Base-by-base conservation (phyloP, 53 echinoderm and acorn worm genomes). In the Antedon mediterranea region DNA sequence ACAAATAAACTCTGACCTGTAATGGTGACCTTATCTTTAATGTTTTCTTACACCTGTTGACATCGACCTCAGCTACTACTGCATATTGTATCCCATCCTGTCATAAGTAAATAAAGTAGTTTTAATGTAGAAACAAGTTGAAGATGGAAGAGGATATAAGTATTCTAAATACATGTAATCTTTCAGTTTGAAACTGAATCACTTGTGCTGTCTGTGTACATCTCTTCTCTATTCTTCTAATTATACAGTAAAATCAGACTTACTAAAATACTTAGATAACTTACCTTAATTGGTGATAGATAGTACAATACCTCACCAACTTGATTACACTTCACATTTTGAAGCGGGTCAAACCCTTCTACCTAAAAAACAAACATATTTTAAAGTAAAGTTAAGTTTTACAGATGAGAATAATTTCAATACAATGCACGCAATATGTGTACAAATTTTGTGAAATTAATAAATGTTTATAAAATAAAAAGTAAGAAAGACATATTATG, bases 21-120 rank as follows among this genome's bases (percentile, higher is more conserved):
- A 98, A 37, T 28, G 92, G 92, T 28, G 98, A 92, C 37, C 98
- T 77, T 30, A 98, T 83, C 76, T 88, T 92, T 43, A 98, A 80
- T 0, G 83, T 86, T 83, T 98, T 92, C 75, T 80, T 92, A 57
- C 98, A 92, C 33, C 90, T 88, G 73, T 72, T 82, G 76, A 88
- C 79, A n/a, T 82, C 72, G 0, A 91, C 88, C 32, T 98, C 92
- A 29, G 86, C 84, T 30, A 98, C 83, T 4, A 98, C 84, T 2
- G 88, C 83, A 79, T 98, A 98, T 32, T 84, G 73, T 76, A 81
- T 83, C 31, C 74, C 73, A 30, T 82, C 86, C 30, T 85, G 23
- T n/a, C n/a, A n/a, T n/a, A n/a, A n/a, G n/a, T n/a, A n/a, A n/a
- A n/a, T n/a, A n/a, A n/a, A n/a, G n/a, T n/a, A n/a, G n/a, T n/a